These are phyloP conservation scores for Furcula furcula DNA, from an alignment of 2,888 invertebrate genomes.

Conservation along the genomic window DNA sequence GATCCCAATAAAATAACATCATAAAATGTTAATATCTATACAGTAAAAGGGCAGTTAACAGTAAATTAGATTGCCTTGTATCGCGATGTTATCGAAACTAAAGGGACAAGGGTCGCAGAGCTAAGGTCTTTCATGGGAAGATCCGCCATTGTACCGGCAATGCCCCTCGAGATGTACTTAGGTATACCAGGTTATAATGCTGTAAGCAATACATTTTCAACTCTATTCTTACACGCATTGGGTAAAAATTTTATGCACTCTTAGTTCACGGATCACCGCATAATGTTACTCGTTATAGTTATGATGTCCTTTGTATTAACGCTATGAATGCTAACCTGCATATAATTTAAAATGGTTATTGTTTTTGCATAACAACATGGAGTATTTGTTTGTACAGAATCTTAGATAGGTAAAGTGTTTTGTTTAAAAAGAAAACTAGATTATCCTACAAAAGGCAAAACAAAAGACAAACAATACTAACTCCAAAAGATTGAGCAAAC, in stretches of 20 bases:
- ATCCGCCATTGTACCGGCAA: conserved; percentile 36
- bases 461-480: no score
- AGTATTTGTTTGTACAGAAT: background rate
- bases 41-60: conserved; percentile 24
- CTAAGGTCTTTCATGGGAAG: conserved; percentile 34
- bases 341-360: conserved; percentile 5
- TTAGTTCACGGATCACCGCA: no score
- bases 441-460: no score
- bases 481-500: no score
- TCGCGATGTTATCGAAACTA: conserved; percentile 36
- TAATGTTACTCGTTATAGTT: conserved; percentile 9
- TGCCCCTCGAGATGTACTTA: conserved; percentile 20
- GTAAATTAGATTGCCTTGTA: conserved; percentile 38
- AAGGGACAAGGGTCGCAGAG: conserved; percentile 28
- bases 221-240: no score
- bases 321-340: conserved; percentile 14
- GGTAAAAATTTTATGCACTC: no score
- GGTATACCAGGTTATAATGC: background rate
- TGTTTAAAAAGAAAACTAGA: no score
- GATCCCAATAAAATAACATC: background rate
- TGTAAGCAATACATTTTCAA: background rate
- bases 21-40: conserved; percentile 9
- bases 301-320: conserved; percentile 24
- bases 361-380: conserved; percentile 1
- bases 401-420: no score